Conservation (phyloP, 2,113 vertebrate genomes). For the Ictalurus punctatus region DNA sequence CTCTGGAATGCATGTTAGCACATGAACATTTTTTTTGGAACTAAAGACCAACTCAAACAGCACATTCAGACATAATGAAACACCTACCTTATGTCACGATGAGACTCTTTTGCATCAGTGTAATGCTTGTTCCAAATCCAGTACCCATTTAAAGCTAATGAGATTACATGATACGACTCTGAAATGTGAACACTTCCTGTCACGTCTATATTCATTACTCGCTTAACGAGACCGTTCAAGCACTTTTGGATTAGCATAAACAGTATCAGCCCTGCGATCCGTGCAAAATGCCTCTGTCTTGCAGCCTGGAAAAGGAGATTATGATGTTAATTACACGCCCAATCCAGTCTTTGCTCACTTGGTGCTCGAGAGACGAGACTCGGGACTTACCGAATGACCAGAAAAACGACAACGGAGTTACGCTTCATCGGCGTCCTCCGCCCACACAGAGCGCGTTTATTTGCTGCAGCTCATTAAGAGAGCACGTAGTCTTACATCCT, state of each 20-base stretch:
- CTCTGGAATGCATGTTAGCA: neutral
- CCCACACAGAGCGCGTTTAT: neutral
- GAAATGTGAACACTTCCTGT: slow-evolving; percentile 11
- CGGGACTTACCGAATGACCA: slow-evolving; percentile 71
- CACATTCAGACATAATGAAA: slow-evolving; percentile 24
- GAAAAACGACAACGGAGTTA: slow-evolving; percentile 61
- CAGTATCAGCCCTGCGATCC: slow-evolving; percentile 21
- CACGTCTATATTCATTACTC: slow-evolving; percentile 16
- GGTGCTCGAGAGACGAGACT: slow-evolving; percentile 32
- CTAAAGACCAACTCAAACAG: neutral
- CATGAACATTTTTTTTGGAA: neutral
- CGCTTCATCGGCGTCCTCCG: slow-evolving; percentile 51
- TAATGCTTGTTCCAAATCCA: slow-evolving; percentile 33
- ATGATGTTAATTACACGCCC: slow-evolving; percentile 50
- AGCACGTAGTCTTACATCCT: neutral
- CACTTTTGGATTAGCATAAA: slow-evolving; percentile 23
- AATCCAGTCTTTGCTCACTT: slow-evolving; percentile 45
- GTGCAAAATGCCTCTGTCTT: slow-evolving; percentile 33
- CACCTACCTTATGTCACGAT: slow-evolving; percentile 49
- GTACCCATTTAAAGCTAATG: slow-evolving; percentile 13
- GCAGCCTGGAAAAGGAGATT: slow-evolving; percentile 28
- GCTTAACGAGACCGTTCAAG: slow-evolving; percentile 22
- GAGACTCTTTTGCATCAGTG: slow-evolving; percentile 29
- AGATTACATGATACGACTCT: slow-evolving; percentile 27
- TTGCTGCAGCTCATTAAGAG: slow-evolving; percentile 2